Evolutionary conservation across 2,113 vertebrate genomes (phyloP).

Genomic region (Tursiops truncatus): DNA sequence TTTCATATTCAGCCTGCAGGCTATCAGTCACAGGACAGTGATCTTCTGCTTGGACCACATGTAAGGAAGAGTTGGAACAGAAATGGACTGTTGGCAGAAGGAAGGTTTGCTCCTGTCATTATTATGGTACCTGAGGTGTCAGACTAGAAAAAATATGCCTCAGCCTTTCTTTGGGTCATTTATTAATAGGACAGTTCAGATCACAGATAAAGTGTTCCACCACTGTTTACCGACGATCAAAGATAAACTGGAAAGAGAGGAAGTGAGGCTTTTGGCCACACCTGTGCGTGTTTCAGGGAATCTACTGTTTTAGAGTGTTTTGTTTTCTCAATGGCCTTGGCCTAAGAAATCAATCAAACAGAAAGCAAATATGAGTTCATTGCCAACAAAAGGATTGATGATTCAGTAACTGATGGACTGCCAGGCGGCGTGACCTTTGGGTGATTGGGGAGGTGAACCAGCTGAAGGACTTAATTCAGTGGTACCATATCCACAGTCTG

Average conservation of each 20-base stretch:
- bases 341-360: slow-evolving; percentile 51
- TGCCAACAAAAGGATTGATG: neutral
- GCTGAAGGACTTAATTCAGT: neutral
- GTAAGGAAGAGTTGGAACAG: neutral
- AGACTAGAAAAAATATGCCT: neutral
- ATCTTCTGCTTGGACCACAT: neutral
- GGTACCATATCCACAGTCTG: neutral
- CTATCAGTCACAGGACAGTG: neutral
- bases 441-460: neutral
- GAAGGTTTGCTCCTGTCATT: neutral
- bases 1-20: neutral
- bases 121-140: neutral
- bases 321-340: neutral
- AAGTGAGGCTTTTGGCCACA: neutral
- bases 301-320: neutral
- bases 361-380: neutral
- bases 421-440: neutral
- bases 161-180: neutral
- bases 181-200: neutral
- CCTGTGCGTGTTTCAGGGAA: neutral
- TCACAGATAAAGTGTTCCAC: neutral
- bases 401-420: neutral
- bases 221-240: neutral
- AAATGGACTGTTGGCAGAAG: neutral
- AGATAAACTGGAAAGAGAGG: neutral